phyloP scores from a whole-genome alignment of 2,888 invertebrate genomes.

The Perizoma flavofasciatum region DNA sequence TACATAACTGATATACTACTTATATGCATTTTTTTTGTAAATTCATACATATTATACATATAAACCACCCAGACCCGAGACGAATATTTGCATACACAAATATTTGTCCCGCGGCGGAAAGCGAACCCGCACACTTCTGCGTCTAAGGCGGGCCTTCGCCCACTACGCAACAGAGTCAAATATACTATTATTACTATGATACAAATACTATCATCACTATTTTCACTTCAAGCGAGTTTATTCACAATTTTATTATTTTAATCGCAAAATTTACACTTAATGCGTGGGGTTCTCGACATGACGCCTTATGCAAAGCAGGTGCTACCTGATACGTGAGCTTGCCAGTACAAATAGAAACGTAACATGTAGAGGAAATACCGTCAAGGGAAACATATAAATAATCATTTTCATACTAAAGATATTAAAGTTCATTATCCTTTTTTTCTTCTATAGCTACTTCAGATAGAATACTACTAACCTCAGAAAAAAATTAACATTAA shows the following conservation, averaged over 20 bases:
- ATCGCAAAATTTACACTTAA: conserved; percentile 80
- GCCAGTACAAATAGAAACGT: conserved; percentile 52
- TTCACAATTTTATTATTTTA: conserved; percentile 75
- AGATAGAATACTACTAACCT: no score
- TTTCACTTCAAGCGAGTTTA: conserved; percentile 54
- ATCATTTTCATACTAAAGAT: conserved; percentile 36
- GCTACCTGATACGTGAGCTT: conserved; percentile 78
- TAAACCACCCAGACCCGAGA: no score
- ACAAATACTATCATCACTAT: conserved; percentile 61
- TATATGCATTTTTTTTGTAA: no score
- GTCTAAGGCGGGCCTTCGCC: no score
- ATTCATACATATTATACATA: no score
- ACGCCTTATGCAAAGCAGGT: conserved; percentile 84
- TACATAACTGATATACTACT: no score
- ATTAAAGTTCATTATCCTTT: conserved; percentile 43
- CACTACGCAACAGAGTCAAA: no score
- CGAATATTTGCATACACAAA: no score
- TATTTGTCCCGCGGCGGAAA: no score
- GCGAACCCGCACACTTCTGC: no score
- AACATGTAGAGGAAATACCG: conserved; percentile 43
- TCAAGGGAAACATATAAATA: conserved; percentile 21
- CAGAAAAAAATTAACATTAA: conserved; percentile 45
- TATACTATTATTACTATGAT: no score
- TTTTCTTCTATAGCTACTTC: neutral
- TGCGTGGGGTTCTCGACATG: conserved; percentile 75